Conservation (phyloP, 2,113 vertebrate genomes). For the Neodon shergylaensis region DNA sequence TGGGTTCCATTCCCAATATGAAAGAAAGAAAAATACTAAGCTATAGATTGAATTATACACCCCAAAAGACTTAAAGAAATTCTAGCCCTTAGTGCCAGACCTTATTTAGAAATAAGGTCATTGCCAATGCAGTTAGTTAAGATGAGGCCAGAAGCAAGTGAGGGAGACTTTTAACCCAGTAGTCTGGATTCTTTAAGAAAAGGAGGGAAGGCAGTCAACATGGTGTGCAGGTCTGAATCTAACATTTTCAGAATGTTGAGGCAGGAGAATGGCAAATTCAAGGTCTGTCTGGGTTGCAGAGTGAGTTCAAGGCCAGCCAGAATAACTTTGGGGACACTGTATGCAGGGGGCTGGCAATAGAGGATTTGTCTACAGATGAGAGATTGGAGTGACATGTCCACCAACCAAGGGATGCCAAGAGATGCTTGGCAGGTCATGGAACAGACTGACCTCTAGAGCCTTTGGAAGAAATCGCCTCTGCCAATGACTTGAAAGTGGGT, state of each 20-base stretch:
- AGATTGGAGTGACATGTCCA: neutral
- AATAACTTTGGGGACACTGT: neutral
- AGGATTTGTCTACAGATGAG: neutral
- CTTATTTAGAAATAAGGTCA: neutral
- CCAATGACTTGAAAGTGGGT: neutral
- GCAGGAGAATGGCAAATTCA: neutral
- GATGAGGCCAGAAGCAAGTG: neutral
- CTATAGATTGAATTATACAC: neutral
- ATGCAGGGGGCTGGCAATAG: neutral
- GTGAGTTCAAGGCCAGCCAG: neutral
- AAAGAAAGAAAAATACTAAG: neutral
- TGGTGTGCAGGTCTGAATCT: neutral
- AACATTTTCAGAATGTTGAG: neutral
- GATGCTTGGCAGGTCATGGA: neutral
- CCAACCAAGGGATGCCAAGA: neutral
- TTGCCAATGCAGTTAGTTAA: neutral
- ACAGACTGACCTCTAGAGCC: neutral
- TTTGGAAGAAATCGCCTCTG: neutral
- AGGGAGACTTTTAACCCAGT: neutral
- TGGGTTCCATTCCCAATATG: neutral
- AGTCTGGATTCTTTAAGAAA: neutral
- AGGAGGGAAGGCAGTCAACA: neutral
- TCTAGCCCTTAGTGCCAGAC: neutral
- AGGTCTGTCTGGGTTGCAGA: neutral
- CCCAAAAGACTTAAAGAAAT: neutral